Conservation (phyloP, 2,888 invertebrate species). For the Xestoiulus laeticollis region DNA sequence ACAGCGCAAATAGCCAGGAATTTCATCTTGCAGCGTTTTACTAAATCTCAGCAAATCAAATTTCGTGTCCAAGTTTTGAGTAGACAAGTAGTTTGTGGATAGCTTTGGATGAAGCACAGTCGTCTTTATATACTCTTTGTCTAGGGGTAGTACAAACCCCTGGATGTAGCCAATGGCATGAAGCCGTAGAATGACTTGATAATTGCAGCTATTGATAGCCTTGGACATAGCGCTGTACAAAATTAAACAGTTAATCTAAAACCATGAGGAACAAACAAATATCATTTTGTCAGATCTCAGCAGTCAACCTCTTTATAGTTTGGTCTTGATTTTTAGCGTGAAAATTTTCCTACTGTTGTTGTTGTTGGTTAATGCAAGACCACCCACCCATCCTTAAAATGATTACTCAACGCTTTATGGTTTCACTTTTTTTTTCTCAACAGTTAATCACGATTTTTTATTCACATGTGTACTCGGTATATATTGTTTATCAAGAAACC, state of each 20-base stretch:
- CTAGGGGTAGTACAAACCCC: constrained; percentile 29
- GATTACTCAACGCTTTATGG: constrained; percentile 23
- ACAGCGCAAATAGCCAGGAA: neutral
- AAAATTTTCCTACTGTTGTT: neutral
- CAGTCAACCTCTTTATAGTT: neutral
- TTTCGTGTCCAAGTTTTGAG: neutral
- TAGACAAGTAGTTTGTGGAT: neutral
- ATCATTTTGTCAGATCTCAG: constrained; percentile 7
- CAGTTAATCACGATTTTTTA: neutral
- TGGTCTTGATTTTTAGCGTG: neutral
- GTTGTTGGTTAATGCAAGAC: neutral
- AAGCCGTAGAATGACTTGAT: neutral
- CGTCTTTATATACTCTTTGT: constrained; percentile 25
- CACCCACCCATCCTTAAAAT: neutral
- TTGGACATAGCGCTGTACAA: neutral
- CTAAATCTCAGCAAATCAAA: neutral
- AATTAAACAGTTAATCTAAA: neutral
- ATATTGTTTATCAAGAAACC: neutral
- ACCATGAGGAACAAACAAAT: neutral
- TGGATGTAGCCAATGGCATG: constrained; percentile 34
- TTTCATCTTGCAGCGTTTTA: neutral
- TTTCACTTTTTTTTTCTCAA: neutral
- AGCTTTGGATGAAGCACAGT: neutral
- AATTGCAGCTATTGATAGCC: neutral
- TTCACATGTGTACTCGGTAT: neutral